A percentile compares a stretch with the other conserved stretches of the same genome.
Conservation (phyloP, 1,140 invertebrate genomes). For the Melitaea cinxia region DNA sequence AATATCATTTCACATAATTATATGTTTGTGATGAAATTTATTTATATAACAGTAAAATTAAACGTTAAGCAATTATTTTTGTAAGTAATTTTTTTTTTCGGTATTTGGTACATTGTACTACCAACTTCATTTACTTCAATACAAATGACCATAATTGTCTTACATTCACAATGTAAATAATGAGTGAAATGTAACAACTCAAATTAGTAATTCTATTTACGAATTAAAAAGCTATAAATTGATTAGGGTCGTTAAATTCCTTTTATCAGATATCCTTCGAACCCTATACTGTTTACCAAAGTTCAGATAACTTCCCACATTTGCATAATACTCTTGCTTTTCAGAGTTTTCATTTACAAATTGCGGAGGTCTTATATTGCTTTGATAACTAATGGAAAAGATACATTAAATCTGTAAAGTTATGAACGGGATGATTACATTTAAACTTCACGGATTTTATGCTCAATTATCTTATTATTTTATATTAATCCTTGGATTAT, state of each 20-base stretch:
- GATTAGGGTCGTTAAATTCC: background rate
- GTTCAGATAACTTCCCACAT: background rate
- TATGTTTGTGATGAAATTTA: too few relatives aligned
- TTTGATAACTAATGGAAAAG: slow-evolving; percentile 1
- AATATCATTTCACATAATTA: too few relatives aligned
- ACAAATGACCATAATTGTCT: background rate
- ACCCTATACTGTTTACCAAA: background rate
- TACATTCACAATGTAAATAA: too few relatives aligned
- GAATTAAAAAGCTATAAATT: background rate
- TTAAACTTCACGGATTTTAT: background rate
- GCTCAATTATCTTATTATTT: background rate
- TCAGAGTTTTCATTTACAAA: slow-evolving; percentile 4
- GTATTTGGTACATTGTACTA: too few relatives aligned
- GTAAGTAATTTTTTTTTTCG: too few relatives aligned
- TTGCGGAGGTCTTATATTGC: background rate
- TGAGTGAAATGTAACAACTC: background rate
- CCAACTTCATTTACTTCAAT: background rate
- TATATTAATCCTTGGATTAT: background rate
- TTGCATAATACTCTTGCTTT: slow-evolving; percentile 2
- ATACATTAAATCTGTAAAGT: background rate
- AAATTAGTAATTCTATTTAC: background rate
- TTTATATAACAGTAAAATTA: too few relatives aligned
- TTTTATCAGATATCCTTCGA: slow-evolving; percentile 1
- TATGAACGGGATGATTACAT: background rate
- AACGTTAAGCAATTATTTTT: too few relatives aligned